These are phyloP conservation scores for Caenorhabditis sp. DNA, from an alignment of 2,888 invertebrate genomes.

Conservation along the genomic window DNA sequence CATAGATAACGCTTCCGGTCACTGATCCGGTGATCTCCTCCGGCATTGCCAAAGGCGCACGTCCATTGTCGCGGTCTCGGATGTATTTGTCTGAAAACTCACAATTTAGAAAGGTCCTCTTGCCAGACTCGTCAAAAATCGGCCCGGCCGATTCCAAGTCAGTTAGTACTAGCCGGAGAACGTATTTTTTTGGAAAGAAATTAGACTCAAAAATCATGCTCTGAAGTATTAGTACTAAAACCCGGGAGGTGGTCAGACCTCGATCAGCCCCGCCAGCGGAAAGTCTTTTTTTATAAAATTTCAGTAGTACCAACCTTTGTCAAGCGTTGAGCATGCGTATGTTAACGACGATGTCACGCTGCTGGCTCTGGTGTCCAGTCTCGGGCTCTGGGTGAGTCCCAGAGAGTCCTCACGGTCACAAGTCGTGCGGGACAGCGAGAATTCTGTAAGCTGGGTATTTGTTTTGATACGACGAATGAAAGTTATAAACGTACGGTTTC, in stretches of 20 bases:
- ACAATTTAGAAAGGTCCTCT: too few species aligned
- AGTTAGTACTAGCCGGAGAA: too few species aligned
- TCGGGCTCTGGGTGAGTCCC: conserved; percentile 52
- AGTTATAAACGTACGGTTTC: conserved; percentile 24
- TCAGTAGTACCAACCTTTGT: conserved; percentile 65
- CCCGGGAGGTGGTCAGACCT: too few species aligned
- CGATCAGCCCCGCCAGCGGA: too few species aligned
- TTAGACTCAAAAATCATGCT: too few species aligned
- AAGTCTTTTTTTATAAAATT: too few species aligned
- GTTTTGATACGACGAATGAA: neutral
- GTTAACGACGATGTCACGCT: conserved; percentile 62
- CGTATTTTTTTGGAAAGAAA: too few species aligned
- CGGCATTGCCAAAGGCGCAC: conserved; percentile 72
- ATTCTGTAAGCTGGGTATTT: conserved; percentile 17
- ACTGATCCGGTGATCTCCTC: conserved; percentile 68
- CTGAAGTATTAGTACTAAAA: too few species aligned
- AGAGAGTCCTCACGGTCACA: conserved; percentile 62
- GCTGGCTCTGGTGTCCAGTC: conserved; percentile 55
- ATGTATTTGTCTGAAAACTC: conserved; percentile 27
- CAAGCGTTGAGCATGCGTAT: conserved; percentile 68
- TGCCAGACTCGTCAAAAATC: too few species aligned
- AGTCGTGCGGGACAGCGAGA: conserved; percentile 43
- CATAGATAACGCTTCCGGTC: conserved; percentile 36
- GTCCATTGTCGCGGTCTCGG: conserved; percentile 41
- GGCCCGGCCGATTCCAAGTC: too few species aligned